Evolutionary conservation across 2,797 vertebrate genomes (phyloP), one percentile per base, ranked within the genome.

Genomic region (Sebastes hopkinsi): DNA sequence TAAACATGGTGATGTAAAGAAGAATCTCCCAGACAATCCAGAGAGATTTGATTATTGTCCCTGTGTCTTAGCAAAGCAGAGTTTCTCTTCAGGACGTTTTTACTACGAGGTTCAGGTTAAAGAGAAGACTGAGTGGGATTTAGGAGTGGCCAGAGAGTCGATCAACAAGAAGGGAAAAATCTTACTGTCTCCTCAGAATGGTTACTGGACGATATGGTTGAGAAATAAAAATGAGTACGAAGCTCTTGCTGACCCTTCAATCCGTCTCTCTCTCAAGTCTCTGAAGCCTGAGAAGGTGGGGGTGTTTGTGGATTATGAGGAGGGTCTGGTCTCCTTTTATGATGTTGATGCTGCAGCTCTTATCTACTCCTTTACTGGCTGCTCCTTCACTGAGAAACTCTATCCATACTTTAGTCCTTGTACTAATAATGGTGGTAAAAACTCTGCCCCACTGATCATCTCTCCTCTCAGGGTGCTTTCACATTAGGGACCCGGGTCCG

Each of bases 231-330:
- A 1, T 1, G 18, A 30, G 4, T 5, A 18, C 16, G 0, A 9
- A 3, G 16, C 16, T 62, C 1, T 0, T 7, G 18, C 29, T 30
- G 58, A 0, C 13, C 54, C 58, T 30, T 0, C 0, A 3, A 2
- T 30, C 8, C 0, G 0, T 29, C 58, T 30, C 27, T 60, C 58
- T 30, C 16, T 20, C 8, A 6, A 25, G 1, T 56, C 54, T 56
- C 22, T n/a, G n/a, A n/a, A 25, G 4, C 34, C 34, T 36, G 11
- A 36, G 34, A 36, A 36, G 10, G 34, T 36, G 34, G 11, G 34
- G 11, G 9, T 36, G 34, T 36, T 36, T 36, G 34, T 36, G 34
- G 11, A 36, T 36, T 36, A 36, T 36, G 34, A 36, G 11, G 34
- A 36, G 34, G 34, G 34, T 36, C 11, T 36, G 11, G 34, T 36